Evolutionary conservation across 2,888 invertebrate species (phyloP).

Genomic region (Drosophila fulvimacula): DNA sequence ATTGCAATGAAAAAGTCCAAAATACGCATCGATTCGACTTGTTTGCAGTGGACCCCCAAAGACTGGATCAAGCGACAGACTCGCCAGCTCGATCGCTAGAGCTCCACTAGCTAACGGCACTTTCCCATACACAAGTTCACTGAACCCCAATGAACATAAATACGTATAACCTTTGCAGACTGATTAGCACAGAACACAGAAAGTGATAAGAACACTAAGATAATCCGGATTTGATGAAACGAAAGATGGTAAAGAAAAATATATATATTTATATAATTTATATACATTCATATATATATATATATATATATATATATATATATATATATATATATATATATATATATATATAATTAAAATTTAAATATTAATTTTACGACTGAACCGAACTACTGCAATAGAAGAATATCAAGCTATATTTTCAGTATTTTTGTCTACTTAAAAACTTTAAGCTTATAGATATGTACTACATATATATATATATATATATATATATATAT

Average conservation of each 20-base stretch:
- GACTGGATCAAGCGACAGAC: slow-evolving; percentile 95
- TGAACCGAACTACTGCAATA: background rate
- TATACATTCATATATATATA: background rate
- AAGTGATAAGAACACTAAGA: background rate
- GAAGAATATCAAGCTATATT: background rate
- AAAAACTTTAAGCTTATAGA: background rate
- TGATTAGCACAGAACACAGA: background rate
- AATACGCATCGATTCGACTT: slow-evolving; percentile 96
- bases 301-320: background rate
- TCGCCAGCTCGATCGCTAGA: background rate
- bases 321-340: background rate
- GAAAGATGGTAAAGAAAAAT: background rate
- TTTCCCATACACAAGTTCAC: background rate
- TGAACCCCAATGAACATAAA: background rate
- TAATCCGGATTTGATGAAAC: background rate
- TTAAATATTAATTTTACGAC: background rate
- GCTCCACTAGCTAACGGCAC: background rate
- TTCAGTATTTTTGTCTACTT: background rate
- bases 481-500: too few relatives aligned
- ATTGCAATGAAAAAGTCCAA: slow-evolving; percentile 94
- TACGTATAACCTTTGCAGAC: too few relatives aligned
- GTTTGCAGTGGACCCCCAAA: slow-evolving; percentile 98
- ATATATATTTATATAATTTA: too few relatives aligned
- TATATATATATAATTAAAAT: background rate
- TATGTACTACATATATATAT: too few relatives aligned